Evolutionary conservation across 2,113 vertebrate species (phyloP).

Genomic region (Leptocoma aspasia): DNA sequence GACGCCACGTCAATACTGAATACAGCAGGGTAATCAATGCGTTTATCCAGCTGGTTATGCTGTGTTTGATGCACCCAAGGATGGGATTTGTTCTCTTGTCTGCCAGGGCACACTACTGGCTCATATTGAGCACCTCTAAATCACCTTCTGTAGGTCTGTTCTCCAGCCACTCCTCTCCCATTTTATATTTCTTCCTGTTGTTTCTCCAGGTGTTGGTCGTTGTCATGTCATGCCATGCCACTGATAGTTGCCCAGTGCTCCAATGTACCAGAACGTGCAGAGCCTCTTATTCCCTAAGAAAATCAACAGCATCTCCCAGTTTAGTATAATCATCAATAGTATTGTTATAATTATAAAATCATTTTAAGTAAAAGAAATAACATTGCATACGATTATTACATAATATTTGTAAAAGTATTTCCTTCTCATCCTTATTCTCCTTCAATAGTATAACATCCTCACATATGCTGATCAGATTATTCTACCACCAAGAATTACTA

Average conservation of each 20-base stretch:
- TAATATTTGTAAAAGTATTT: neutral
- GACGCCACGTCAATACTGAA: neutral
- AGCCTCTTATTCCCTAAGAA: neutral
- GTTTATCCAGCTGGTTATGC: neutral
- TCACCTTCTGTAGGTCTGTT: neutral
- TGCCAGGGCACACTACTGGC: neutral
- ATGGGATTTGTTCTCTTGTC: neutral
- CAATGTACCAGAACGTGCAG: neutral
- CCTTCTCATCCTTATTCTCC: neutral
- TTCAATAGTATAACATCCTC: neutral
- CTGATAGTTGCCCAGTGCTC: neutral
- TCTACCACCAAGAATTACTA: neutral
- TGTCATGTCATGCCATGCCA: neutral
- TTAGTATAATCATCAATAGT: neutral
- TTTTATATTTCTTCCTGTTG: neutral
- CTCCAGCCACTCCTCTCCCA: neutral
- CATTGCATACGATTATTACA: neutral
- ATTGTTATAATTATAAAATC: neutral
- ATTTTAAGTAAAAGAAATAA: neutral
- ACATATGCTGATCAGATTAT: neutral
- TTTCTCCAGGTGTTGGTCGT: neutral
- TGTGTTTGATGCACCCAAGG: neutral
- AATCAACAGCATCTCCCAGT: neutral
- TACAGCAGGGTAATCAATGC: fast-evolving
- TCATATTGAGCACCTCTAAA: neutral